Evolutionary conservation across 2,888 invertebrate genomes (phyloP).

Genomic region (Xylophagus ater): DNA sequence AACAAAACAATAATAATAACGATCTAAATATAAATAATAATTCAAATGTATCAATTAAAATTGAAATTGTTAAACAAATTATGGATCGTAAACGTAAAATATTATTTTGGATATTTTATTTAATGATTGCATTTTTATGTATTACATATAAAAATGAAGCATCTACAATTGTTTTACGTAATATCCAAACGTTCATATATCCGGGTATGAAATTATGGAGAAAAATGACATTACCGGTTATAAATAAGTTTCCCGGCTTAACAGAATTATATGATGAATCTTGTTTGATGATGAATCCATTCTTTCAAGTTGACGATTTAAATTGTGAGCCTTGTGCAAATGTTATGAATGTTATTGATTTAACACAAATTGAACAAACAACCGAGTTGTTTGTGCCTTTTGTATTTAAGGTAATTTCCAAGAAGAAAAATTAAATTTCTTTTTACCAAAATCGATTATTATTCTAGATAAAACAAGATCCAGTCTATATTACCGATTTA

Average conservation of each 20-base stretch:
- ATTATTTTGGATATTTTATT: constrained; percentile 32
- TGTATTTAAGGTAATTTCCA: constrained; percentile 42
- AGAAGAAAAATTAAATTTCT: not conserved
- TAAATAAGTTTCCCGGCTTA: constrained; percentile 60
- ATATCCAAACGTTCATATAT: constrained; percentile 70
- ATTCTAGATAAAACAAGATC: constrained; percentile 47
- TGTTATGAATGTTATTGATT: constrained; percentile 54
- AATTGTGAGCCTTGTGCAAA: constrained; percentile 75
- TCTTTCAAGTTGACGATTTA: constrained; percentile 68
- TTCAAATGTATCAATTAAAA: constrained; percentile 32
- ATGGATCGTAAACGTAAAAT: constrained; percentile 35
- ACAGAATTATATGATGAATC: constrained; percentile 73
- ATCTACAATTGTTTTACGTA: constrained; percentile 54
- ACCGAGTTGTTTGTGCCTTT: constrained; percentile 40
- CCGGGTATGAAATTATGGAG: constrained; percentile 65
- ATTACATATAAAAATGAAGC: constrained; percentile 49
- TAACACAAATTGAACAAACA: constrained; percentile 38
- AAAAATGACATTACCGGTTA: constrained; percentile 62
- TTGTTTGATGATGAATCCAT: constrained; percentile 73
- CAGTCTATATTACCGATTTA: constrained; percentile 45
- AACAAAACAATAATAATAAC: constrained; percentile 30
- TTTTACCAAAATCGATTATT: not conserved
- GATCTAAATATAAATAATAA: constrained; percentile 7
- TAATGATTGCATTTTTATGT: constrained; percentile 31
- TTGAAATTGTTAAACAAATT: constrained; percentile 38